Evolutionary conservation across 2,797 vertebrate genomes (phyloP).

Genomic region (Buceros bicornis): DNA sequence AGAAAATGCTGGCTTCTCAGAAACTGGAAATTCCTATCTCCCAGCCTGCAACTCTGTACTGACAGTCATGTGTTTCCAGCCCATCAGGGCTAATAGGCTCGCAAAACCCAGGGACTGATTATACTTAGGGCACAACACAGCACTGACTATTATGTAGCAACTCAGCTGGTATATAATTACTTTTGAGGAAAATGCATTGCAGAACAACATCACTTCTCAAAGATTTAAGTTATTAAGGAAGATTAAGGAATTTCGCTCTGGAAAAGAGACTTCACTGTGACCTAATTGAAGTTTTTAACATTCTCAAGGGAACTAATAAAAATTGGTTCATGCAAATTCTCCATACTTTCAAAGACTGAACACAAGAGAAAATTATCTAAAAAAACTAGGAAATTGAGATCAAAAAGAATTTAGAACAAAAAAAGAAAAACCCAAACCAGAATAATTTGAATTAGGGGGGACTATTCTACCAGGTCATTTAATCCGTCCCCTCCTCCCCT

Average conservation of each 20-base stretch:
- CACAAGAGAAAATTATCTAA: constrained; percentile 55
- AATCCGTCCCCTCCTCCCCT: neutral
- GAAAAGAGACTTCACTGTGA: constrained; percentile 77
- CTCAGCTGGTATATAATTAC: constrained; percentile 71
- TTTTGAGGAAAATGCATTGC: constrained; percentile 73
- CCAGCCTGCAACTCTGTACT: neutral
- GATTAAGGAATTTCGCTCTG: constrained; percentile 78
- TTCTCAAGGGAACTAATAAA: constrained; percentile 75
- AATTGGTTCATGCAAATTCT: constrained; percentile 77
- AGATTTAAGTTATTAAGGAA: constrained; percentile 79
- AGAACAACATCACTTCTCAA: constrained; percentile 72
- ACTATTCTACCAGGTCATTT: constrained; percentile 30
- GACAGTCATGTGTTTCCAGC: constrained; percentile 11
- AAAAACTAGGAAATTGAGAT: constrained; percentile 62
- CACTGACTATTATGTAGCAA: constrained; percentile 55
- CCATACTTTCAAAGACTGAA: constrained; percentile 68
- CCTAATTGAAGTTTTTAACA: constrained; percentile 78
- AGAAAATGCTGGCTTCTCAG: neutral
- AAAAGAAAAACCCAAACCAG: neutral
- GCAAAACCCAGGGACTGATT: constrained; percentile 43
- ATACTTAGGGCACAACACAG: constrained; percentile 40
- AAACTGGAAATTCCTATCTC: constrained; percentile 39
- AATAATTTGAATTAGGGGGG: constrained; percentile 44
- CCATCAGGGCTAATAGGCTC: constrained; percentile 53
- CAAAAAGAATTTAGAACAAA: constrained; percentile 60